phyloP scores from a whole-genome alignment of 2,113 vertebrate genomes.

The Ammospiza caudacuta region DNA sequence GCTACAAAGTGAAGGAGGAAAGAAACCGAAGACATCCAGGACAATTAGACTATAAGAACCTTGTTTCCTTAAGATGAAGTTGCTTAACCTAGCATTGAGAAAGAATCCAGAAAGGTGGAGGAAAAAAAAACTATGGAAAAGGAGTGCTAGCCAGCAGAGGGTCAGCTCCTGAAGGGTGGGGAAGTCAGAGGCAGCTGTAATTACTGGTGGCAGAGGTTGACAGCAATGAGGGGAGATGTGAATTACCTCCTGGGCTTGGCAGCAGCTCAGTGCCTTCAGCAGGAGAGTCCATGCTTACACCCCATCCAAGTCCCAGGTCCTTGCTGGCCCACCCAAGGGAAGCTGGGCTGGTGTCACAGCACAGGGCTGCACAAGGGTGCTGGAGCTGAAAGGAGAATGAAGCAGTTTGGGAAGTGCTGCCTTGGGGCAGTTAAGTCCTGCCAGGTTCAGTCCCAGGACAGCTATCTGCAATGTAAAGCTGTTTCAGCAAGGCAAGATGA shows the following conservation, averaged over 20 bases:
- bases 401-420: neutral
- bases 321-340: neutral
- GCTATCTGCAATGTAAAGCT: neutral
- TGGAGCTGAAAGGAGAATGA: neutral
- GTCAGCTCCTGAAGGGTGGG: neutral
- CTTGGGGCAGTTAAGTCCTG: neutral
- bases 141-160: rapidly evolving
- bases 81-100: neutral
- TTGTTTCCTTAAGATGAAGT: neutral
- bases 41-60: neutral
- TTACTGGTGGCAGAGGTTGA: neutral
- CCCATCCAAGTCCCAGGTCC: neutral
- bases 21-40: neutral
- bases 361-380: rapidly evolving
- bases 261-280: neutral
- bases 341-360: neutral
- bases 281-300: neutral
- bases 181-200: neutral
- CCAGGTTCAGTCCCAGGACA: neutral
- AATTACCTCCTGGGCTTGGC: neutral
- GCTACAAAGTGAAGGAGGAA: neutral
- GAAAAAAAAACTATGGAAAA: neutral
- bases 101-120: neutral
- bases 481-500: neutral
- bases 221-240: neutral